Evolutionary conservation across 2,113 vertebrate species (phyloP), one percentile per base, ranked within the genome.

Genomic region (Chaetorhynchus papuensis): DNA sequence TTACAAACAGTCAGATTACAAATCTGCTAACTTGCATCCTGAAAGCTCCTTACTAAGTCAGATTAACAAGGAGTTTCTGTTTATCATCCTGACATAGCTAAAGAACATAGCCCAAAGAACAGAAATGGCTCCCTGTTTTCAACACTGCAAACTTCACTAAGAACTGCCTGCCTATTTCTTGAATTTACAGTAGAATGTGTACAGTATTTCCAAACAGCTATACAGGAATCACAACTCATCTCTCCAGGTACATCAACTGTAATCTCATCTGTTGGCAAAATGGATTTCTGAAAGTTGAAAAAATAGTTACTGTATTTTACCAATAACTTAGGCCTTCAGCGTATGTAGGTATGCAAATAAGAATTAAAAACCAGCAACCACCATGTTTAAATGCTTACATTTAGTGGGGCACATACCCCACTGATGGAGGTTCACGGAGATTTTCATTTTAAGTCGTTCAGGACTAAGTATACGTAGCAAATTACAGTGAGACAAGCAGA

Each of bases 1-100:
- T 96, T 96, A 97, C 95, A 96, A 96, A 97, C 94, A 97, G 61
- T 53, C 79, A 96, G 96, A 95, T 97, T 94, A 92, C 20, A 31
- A 86, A 96, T 95, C 91, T 93, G 85, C 76, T 95, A 95, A 94
- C 77, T 94, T 94, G 95, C 15, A 79, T 91, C 90, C 91, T 81
- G 80, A 95, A 97, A 95, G 94, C 97, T 97, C 85, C 93, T 96
- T 94, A 93, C 70, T 49, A 76, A 87, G 7, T 68, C 95, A 94
- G 97, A 97, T 97, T 97, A 96, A 83, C 2, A 0, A 68, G 86
- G 80, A 93, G 83, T 91, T 97, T 90, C 88, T 90, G 74, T 66
- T 95, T 70, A 74, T 95, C 68, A 70, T 60, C 74, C 78, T 72
- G 56, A 76, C 75, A 63, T 8, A 70, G 70, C 71, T 88, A 69